phyloP scores from a whole-genome alignment of 2,888 invertebrate species.

The Acronicta alni region DNA sequence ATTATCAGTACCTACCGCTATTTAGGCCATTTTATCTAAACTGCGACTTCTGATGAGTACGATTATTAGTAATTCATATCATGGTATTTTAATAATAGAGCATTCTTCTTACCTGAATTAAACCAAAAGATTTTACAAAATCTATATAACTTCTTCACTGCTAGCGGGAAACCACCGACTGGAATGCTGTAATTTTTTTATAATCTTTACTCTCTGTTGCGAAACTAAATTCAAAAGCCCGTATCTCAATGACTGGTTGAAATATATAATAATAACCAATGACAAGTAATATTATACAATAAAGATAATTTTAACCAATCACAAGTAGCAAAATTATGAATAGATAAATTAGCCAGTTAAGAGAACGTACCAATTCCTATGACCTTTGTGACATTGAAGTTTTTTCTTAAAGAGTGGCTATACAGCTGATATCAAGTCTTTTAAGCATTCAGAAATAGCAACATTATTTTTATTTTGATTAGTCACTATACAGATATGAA shows the following conservation, averaged over 20 bases:
- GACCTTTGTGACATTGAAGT: conserved; percentile 57
- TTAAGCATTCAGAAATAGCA: no score
- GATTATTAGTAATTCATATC: no score
- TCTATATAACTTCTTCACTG: conserved; percentile 5
- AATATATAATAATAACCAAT: rapidly evolving
- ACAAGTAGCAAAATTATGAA: rapidly evolving
- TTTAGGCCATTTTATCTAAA: no score
- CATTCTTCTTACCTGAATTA: conserved; percentile 26
- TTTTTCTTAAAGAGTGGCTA: conserved; percentile 7
- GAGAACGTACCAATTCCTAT: conserved; percentile 35
- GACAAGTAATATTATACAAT: neutral
- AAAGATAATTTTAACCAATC: conserved; percentile 13
- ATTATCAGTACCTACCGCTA: no score
- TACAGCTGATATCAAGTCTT: neutral
- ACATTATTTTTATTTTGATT: no score
- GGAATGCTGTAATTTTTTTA: conserved; percentile 24
- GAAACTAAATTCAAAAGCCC: neutral
- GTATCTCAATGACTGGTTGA: neutral
- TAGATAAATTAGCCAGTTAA: neutral
- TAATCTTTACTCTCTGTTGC: conserved; percentile 12
- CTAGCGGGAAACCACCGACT: conserved; percentile 45
- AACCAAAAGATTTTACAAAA: neutral
- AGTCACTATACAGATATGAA: no score
- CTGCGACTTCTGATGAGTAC: no score
- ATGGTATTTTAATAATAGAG: no score